Evolutionary conservation across 1,140 invertebrate species (phyloP).

Genomic region (Grapholita molesta): DNA sequence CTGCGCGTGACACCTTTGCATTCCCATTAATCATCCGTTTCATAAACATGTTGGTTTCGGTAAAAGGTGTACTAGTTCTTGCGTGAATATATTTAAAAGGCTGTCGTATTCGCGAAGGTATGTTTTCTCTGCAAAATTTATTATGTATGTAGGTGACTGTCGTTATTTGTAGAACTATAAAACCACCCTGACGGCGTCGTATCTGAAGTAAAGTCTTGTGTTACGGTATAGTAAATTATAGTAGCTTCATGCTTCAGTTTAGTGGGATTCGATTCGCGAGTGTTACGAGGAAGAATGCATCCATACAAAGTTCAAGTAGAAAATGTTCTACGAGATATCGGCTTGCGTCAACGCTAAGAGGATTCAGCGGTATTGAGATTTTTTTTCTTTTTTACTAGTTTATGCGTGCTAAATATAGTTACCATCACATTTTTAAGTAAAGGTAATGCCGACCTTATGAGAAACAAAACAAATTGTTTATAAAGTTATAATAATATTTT

Average conservation of each 20-base stretch:
- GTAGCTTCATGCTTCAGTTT: constrained; percentile 22
- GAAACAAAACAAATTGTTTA: too few species aligned
- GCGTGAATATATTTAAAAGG: neutral
- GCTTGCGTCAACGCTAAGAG: neutral
- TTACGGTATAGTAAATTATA: constrained; percentile 38
- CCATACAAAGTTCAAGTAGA: neutral
- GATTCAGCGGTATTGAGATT: neutral
- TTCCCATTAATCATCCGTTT: constrained; percentile 5
- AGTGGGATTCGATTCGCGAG: constrained; percentile 17
- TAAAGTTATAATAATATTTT: too few species aligned
- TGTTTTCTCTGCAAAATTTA: neutral
- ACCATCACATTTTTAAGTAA: too few species aligned
- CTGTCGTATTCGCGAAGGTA: neutral
- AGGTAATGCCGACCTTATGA: too few species aligned
- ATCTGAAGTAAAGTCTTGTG: constrained; percentile 34
- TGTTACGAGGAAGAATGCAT: constrained; percentile 27
- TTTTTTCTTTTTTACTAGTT: neutral
- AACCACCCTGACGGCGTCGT: constrained; percentile 28
- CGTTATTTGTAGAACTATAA: constrained; percentile 16
- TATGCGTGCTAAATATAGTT: neutral
- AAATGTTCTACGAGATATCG: neutral
- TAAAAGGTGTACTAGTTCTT: neutral
- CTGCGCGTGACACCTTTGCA: neutral
- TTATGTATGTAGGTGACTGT: neutral
- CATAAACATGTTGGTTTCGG: neutral